phyloP scores from a whole-genome alignment of 35 echinoderm and acorn worm species.

The Heliocidaris tuberculata region DNA sequence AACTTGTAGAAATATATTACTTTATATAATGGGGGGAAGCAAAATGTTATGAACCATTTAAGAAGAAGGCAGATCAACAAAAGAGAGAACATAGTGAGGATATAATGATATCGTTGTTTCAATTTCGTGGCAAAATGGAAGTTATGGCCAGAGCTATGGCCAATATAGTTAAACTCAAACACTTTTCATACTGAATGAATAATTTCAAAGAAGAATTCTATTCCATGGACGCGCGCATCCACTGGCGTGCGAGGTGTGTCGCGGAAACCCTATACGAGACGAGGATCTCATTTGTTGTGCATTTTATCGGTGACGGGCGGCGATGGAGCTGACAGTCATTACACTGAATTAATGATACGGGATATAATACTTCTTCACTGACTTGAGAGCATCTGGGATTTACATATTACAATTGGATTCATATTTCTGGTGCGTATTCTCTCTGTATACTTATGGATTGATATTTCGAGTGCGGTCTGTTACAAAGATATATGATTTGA shows the following conservation, averaged over 20 bases:
- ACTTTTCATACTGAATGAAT: not conserved
- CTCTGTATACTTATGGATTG: not conserved
- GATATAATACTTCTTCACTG: not conserved
- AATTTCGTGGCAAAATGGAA: not conserved
- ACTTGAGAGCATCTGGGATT: not conserved
- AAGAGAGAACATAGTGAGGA: not conserved
- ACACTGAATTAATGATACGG: not conserved
- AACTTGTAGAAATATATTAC: too few species aligned
- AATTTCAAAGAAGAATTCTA: not conserved
- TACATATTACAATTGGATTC: conserved; percentile 13
- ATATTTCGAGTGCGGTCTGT: too few species aligned
- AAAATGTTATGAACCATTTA: too few species aligned
- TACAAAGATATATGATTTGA: too few species aligned
- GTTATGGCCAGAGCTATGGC: not conserved
- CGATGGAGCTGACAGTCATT: not conserved
- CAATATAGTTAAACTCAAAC: not conserved
- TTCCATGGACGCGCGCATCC: not conserved
- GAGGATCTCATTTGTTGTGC: too few species aligned
- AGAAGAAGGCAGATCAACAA: too few species aligned
- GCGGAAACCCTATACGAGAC: not conserved
- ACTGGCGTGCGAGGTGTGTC: not conserved
- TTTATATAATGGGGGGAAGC: too few species aligned
- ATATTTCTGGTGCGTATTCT: not conserved
- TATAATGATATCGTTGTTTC: not conserved
- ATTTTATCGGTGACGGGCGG: too few species aligned